Conservation (phyloP, 2,113 vertebrate genomes). For the Phrynosoma platyrhinos region DNA sequence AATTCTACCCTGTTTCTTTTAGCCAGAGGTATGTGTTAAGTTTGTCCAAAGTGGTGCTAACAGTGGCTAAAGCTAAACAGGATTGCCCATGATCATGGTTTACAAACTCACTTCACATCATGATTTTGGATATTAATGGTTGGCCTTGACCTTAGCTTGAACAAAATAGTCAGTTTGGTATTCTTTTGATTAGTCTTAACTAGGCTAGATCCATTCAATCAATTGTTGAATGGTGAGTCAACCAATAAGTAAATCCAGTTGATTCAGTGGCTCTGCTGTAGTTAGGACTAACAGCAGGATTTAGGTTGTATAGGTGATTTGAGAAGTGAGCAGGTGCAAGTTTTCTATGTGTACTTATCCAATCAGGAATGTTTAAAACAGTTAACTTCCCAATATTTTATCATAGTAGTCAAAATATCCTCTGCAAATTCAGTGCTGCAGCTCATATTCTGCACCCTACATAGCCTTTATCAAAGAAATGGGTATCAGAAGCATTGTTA, state of each 20-base stretch:
- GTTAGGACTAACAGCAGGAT: neutral
- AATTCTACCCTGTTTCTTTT: neutral
- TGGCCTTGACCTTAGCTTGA: neutral
- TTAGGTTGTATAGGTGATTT: neutral
- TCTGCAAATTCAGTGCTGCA: neutral
- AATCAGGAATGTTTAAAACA: neutral
- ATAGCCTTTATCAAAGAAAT: neutral
- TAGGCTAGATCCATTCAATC: too few species aligned
- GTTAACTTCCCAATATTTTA: neutral
- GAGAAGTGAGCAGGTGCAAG: neutral
- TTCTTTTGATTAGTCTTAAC: too few species aligned
- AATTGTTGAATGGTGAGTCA: too few species aligned
- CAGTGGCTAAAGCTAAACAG: neutral
- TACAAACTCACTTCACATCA: neutral
- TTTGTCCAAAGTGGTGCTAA: neutral
- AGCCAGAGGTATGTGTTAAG: neutral
- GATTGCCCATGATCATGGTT: neutral
- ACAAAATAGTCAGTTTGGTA: neutral
- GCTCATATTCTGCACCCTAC: neutral
- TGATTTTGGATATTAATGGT: neutral
- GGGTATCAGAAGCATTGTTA: neutral
- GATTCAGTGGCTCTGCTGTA: too few species aligned
- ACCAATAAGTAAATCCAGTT: too few species aligned
- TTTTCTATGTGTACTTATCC: neutral
- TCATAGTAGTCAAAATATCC: neutral